These are phyloP conservation scores for Heliconius cydno DNA, from an alignment of 2,888 invertebrate species.

Conservation along the genomic window DNA sequence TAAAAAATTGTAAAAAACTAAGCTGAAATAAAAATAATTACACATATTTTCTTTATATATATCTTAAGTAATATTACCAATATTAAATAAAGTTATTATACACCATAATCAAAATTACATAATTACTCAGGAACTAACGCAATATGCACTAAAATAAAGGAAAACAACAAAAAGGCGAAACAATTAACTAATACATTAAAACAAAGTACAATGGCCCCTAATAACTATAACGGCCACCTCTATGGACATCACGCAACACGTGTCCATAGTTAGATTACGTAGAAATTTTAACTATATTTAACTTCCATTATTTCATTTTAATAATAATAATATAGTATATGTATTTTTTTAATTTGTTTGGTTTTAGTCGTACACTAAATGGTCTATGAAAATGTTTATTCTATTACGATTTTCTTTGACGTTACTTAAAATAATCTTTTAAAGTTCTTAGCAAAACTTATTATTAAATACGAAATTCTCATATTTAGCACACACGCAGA, in stretches of 20 bases:
- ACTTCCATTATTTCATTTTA: conserved; percentile 26
- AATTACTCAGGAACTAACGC: conserved; percentile 24
- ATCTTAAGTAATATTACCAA: background rate
- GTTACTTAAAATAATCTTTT: no score
- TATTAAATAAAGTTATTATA: conserved; percentile 1
- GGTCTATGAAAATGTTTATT: no score
- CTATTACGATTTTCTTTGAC: no score
- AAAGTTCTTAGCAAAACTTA: no score
- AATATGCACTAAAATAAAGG: conserved; percentile 37
- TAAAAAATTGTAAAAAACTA: no score
- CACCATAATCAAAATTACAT: conserved; percentile 25
- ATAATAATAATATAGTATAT: conserved; percentile 1
- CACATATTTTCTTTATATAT: background rate
- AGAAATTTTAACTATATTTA: conserved; percentile 16
- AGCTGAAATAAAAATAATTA: no score
- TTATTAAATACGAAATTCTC: no score
- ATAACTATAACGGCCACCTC: conserved; percentile 43
- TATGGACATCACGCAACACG: conserved; percentile 53
- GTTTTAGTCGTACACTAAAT: no score
- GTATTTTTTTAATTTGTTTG: no score
- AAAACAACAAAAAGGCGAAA: conserved; percentile 39
- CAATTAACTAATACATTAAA: conserved; percentile 48
- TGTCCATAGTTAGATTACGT: conserved; percentile 42
- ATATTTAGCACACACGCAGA: no score
- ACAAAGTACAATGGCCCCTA: conserved; percentile 52